These are phyloP conservation scores for Isotomurus palustris DNA, from an alignment of 2,888 invertebrate species.

Conservation along the genomic window DNA sequence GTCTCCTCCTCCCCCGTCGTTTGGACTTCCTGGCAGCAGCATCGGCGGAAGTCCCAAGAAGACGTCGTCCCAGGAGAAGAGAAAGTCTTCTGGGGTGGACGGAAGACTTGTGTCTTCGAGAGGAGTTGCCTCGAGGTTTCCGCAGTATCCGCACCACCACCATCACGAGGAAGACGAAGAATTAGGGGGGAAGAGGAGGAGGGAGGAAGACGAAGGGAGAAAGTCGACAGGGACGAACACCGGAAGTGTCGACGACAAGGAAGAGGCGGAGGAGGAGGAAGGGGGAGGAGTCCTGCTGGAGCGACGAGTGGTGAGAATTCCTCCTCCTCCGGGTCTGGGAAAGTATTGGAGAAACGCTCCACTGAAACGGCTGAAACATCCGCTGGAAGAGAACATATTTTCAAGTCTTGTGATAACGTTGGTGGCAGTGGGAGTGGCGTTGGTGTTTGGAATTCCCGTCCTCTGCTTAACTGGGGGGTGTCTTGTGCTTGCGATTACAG, in stretches of 20 bases:
- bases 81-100: neutral
- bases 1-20: slow-evolving; percentile 5
- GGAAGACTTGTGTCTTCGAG: neutral
- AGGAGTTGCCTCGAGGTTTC: neutral
- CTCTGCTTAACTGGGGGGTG: slow-evolving; percentile 47
- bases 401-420: slow-evolving; percentile 49
- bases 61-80: neutral
- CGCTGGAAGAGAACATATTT: slow-evolving; percentile 51
- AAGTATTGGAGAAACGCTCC: slow-evolving; percentile 50
- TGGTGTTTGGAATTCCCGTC: slow-evolving; percentile 52
- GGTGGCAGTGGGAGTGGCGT: slow-evolving; percentile 49
- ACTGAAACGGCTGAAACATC: slow-evolving; percentile 50
- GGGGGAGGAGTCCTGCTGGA: neutral
- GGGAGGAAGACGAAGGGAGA: neutral
- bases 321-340: slow-evolving; percentile 7
- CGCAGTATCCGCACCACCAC: neutral
- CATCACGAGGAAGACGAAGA: slow-evolving; percentile 1
- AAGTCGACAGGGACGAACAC: neutral
- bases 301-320: no score
- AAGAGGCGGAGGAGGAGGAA: neutral
- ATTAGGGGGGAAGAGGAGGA: neutral
- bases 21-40: neutral
- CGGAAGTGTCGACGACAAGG: neutral
- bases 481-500: slow-evolving; percentile 48
- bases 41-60: neutral